Evolutionary conservation across 2,113 vertebrate genomes (phyloP).

Genomic region (Mesoclemmys tuberculata): DNA sequence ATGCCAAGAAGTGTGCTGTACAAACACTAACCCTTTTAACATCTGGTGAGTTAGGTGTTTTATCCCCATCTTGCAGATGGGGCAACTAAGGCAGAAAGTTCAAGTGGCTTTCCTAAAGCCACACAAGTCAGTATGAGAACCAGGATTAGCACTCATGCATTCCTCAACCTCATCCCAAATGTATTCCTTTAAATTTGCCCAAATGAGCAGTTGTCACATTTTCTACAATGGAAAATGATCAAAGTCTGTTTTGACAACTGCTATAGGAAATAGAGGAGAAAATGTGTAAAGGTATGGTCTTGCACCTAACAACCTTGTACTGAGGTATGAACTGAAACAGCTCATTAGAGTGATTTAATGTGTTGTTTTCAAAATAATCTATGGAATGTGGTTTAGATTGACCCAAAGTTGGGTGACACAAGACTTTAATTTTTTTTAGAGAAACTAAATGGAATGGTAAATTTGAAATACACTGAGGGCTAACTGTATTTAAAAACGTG

Average conservation of each 20-base stretch:
- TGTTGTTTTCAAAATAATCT: constrained; percentile 54
- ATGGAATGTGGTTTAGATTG: constrained; percentile 28
- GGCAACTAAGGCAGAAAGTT: background rate
- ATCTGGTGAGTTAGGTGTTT: accelerated
- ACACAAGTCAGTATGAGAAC: background rate
- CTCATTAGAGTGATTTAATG: constrained; percentile 65
- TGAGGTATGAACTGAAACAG: constrained; percentile 30
- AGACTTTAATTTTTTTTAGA: constrained; percentile 47
- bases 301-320: constrained; percentile 34
- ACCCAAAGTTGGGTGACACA: background rate
- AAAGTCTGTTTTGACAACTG: constrained; percentile 5
- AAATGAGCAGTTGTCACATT: background rate
- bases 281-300: constrained; percentile 17
- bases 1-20: background rate
- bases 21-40: background rate
- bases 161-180: background rate
- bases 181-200: background rate
- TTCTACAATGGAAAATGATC: background rate
- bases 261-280: constrained; percentile 7
- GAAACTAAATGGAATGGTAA: constrained; percentile 18
- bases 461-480: constrained; percentile 17
- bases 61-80: background rate
- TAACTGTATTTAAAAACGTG: background rate
- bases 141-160: background rate
- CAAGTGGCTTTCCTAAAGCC: background rate